Percentiles rank a stretch among this genome's conserved stretches.
These are phyloP conservation scores for Yponomeuta plumbellus DNA, from an alignment of 2,888 invertebrate genomes.

Conservation along the genomic window DNA sequence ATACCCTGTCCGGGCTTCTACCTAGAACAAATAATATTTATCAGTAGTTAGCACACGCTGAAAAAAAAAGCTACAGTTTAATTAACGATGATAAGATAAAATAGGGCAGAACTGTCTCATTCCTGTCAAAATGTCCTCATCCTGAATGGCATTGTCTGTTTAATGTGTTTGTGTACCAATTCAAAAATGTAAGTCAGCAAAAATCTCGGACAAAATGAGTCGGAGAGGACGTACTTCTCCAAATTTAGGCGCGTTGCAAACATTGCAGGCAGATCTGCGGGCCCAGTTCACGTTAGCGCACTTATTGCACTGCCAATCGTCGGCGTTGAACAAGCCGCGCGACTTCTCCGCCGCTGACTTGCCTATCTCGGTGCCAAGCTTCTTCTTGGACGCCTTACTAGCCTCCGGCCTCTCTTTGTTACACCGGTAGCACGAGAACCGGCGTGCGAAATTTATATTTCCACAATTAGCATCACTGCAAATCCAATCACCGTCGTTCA, in stretches of 20 bases:
- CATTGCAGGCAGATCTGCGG: slow-evolving; percentile 95
- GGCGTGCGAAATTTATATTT: slow-evolving; percentile 95
- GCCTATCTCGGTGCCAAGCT: slow-evolving; percentile 96
- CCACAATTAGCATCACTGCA: slow-evolving; percentile 85
- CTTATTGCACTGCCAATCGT: slow-evolving; percentile 99
- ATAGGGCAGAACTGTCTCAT: too few relatives aligned
- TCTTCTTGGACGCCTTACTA: slow-evolving; percentile 78
- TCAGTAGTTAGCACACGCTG: background rate
- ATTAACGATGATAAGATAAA: too few relatives aligned
- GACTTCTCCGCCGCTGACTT: slow-evolving; percentile 99
- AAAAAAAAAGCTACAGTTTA: background rate
- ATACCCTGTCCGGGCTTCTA: slow-evolving; percentile 86
- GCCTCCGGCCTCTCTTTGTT: slow-evolving; percentile 80
- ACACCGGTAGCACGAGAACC: slow-evolving; percentile 94
- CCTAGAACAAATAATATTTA: slow-evolving; percentile 40
- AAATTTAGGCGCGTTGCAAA: slow-evolving; percentile 98
- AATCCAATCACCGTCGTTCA: slow-evolving; percentile 80
- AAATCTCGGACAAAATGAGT: background rate
- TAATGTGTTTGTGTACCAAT: too few relatives aligned
- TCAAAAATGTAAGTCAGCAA: background rate
- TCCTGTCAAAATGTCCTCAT: too few relatives aligned
- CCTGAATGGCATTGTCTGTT: too few relatives aligned
- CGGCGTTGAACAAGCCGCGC: slow-evolving; percentile 95
- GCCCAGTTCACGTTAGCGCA: slow-evolving; percentile 99
- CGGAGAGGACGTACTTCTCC: slow-evolving; percentile 84